Conservation (phyloP, 2,797 vertebrate species). For the Lutra lutra region DNA sequence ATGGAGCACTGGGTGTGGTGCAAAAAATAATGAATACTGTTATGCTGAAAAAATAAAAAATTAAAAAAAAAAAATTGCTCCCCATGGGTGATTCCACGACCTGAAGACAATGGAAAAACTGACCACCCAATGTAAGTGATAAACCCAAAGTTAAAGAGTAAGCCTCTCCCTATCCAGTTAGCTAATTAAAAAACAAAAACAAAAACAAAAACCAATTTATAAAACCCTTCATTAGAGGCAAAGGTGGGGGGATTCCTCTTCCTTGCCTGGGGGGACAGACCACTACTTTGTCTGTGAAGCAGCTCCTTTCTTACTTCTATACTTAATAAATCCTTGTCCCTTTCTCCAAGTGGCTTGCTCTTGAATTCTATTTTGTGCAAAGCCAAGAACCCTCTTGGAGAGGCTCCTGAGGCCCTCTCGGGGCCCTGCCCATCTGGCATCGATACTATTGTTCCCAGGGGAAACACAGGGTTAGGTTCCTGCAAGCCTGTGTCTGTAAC, state of each 20-base stretch:
- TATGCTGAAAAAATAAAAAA: too few species aligned
- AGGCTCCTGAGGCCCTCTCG: too few species aligned
- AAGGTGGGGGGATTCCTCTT: background rate
- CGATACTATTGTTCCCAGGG: background rate
- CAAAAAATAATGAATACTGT: too few species aligned
- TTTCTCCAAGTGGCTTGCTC: background rate
- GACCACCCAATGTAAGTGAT: background rate
- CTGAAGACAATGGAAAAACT: background rate
- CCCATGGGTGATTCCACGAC: background rate
- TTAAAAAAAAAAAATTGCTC: too few species aligned
- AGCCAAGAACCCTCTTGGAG: background rate
- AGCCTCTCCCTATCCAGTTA: background rate
- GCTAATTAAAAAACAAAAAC: background rate
- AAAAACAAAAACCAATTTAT: background rate
- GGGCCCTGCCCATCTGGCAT: background rate
- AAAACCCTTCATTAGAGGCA: background rate
- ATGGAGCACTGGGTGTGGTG: too few species aligned
- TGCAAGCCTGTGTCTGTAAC: background rate
- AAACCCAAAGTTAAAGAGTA: background rate
- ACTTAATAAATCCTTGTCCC: background rate
- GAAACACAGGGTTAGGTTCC: background rate
- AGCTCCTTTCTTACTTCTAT: background rate
- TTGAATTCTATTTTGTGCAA: background rate
- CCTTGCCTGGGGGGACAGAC: background rate
- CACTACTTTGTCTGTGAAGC: background rate